Percentiles rank a stretch among this genome's conserved stretches.
These are phyloP conservation scores for Pyxicephalus adspersus DNA, from an alignment of 2,113 vertebrate species.

Conservation along the genomic window DNA sequence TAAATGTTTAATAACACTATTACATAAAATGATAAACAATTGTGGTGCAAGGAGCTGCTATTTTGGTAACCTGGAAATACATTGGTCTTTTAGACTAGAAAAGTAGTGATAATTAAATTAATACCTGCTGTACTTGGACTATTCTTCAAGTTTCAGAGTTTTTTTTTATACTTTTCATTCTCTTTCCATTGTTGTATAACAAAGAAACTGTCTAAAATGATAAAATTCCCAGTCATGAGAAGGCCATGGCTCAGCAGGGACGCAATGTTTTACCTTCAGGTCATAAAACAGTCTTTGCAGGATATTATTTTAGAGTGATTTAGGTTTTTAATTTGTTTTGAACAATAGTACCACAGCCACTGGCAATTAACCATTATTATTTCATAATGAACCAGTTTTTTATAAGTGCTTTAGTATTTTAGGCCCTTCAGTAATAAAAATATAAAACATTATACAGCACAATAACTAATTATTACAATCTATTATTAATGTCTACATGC, in stretches of 20 bases:
- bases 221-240: not conserved
- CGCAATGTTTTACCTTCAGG: conserved; percentile 5
- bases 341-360: conserved; percentile 10
- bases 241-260: conserved; percentile 10
- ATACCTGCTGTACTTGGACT: too few relatives aligned
- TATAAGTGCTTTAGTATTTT: conserved; percentile 16
- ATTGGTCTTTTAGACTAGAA: too few relatives aligned
- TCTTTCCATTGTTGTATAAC: not conserved
- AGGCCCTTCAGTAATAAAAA: conserved; percentile 29
- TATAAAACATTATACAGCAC: conserved; percentile 27
- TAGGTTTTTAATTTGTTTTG: conserved; percentile 40
- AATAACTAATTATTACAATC: conserved; percentile 30
- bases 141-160: too few relatives aligned
- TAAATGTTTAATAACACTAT: too few relatives aligned
- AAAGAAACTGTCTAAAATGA: not conserved
- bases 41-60: too few relatives aligned
- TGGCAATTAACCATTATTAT: conserved; percentile 36
- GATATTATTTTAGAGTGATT: conserved; percentile 38
- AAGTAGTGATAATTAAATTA: too few relatives aligned
- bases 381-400: conserved; percentile 35
- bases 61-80: too few relatives aligned
- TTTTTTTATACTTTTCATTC: not conserved
- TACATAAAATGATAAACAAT: too few relatives aligned
- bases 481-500: conserved; percentile 38
- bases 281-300: conserved; percentile 10